phyloP scores from a whole-genome alignment of 2,888 invertebrate species.

The Tachina grossa region DNA sequence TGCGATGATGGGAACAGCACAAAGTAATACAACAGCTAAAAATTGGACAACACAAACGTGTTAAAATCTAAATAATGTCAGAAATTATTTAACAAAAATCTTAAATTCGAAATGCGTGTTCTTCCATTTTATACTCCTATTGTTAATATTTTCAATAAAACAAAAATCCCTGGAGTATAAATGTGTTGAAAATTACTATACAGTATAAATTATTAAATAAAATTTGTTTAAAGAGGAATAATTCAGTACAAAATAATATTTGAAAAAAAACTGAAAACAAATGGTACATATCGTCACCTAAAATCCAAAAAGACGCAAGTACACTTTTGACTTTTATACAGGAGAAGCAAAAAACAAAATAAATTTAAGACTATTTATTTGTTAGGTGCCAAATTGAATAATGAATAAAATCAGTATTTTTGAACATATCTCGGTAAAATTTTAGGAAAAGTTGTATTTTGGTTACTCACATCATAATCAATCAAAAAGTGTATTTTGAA shows the following conservation, averaged over 20 bases:
- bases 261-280: neutral
- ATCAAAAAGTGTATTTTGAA: no score
- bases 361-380: no score
- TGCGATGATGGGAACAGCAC: conserved; percentile 68
- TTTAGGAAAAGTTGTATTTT: no score
- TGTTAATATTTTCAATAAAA: neutral
- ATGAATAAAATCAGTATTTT: no score
- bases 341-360: no score
- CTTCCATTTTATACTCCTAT: neutral
- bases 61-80: conserved; percentile 80
- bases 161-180: conserved; percentile 50
- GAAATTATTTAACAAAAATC: conserved; percentile 60
- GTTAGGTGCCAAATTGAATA: no score
- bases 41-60: conserved; percentile 67
- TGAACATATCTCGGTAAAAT: no score
- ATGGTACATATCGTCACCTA: no score
- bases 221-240: neutral
- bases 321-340: no score
- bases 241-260: neutral
- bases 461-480: no score
- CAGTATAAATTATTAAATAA: conserved; percentile 59
- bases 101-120: conserved; percentile 34
- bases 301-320: no score
- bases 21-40: conserved; percentile 40
- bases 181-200: conserved; percentile 59